Conservation (phyloP, 1,140 invertebrate species). For the Pteromalus puparum region DNA sequence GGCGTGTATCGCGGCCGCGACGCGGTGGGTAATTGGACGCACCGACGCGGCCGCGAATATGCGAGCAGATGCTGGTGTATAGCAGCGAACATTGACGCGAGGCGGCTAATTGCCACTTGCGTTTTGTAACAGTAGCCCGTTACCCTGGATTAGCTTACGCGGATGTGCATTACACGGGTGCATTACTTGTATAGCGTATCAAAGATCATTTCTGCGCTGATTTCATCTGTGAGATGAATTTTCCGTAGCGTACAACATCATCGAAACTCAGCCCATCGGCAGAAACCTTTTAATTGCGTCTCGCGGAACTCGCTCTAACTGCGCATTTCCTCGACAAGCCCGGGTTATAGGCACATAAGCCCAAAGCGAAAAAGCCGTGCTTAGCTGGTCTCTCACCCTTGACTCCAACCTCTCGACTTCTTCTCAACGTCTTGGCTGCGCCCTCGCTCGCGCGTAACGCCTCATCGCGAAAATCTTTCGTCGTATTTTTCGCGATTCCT, state of each 20-base stretch:
- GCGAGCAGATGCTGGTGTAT: neutral
- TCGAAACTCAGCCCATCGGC: neutral
- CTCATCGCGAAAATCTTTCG: slow-evolving; percentile 56
- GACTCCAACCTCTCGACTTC: neutral
- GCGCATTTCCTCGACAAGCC: slow-evolving; percentile 9
- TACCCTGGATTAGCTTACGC: slow-evolving; percentile 64
- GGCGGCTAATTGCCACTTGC: slow-evolving; percentile 65
- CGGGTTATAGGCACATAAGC: neutral
- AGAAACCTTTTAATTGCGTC: slow-evolving; percentile 20
- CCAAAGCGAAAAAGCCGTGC: neutral
- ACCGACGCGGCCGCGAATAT: neutral
- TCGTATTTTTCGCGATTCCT: slow-evolving; percentile 68
- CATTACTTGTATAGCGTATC: neutral
- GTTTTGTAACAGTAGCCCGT: slow-evolving; percentile 69
- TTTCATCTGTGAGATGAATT: no score
- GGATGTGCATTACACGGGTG: slow-evolving; percentile 50
- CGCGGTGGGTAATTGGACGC: slow-evolving; percentile 32
- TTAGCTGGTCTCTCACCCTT: neutral
- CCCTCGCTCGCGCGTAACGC: neutral
- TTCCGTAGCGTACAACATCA: no score
- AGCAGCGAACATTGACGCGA: slow-evolving; percentile 50
- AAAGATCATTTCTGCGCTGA: neutral
- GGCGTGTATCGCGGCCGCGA: neutral
- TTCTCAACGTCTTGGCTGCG: slow-evolving; percentile 39
- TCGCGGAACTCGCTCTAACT: neutral